Percentiles rank a stretch among this genome's conserved stretches.
Evolutionary conservation across 92 coral and sea anemone genomes (phyloP).

Genomic region (Paramuricea clavata): DNA sequence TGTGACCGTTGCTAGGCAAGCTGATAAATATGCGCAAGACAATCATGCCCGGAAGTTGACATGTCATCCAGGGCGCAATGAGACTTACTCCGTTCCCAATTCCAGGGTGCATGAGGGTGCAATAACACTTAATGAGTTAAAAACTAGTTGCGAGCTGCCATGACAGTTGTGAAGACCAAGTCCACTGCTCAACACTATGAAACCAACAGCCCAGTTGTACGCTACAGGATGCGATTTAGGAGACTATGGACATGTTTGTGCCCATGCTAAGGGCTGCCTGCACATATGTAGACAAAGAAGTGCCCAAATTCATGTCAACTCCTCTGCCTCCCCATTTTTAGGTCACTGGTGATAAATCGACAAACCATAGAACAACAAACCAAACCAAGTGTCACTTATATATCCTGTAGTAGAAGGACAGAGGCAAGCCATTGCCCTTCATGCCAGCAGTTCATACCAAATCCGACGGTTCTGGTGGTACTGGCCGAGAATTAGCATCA

Average conservation of each 20-base stretch:
- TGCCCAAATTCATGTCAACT: neutral
- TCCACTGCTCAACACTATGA: neutral
- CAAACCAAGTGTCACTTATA: conserved; percentile 22
- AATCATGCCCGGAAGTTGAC: no score
- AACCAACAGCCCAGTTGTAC: neutral
- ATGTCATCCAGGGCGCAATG: no score
- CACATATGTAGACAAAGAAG: neutral
- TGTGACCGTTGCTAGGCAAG: no score
- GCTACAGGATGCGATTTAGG: neutral
- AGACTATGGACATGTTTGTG: conserved; percentile 22
- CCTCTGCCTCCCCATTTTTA: conserved; percentile 30
- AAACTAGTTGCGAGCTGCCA: neutral
- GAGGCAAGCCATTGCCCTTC: conserved; percentile 22
- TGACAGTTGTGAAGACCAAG: conserved; percentile 5
- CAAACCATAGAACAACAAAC: conserved; percentile 18
- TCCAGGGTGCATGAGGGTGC: no score
- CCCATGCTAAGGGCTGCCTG: conserved; percentile 25
- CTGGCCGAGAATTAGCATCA: conserved; percentile 15
- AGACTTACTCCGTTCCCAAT: no score
- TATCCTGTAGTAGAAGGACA: conserved; percentile 27
- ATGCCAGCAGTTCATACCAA: conserved; percentile 22
- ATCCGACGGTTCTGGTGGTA: conserved; percentile 34
- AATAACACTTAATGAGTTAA: no score
- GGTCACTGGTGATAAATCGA: conserved; percentile 23
- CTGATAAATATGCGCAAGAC: no score